A percentile compares a stretch with the other conserved stretches of the same genome.
phyloP scores from a whole-genome alignment of 2,113 vertebrate genomes.

The Aspidoscelis tigris region DNA sequence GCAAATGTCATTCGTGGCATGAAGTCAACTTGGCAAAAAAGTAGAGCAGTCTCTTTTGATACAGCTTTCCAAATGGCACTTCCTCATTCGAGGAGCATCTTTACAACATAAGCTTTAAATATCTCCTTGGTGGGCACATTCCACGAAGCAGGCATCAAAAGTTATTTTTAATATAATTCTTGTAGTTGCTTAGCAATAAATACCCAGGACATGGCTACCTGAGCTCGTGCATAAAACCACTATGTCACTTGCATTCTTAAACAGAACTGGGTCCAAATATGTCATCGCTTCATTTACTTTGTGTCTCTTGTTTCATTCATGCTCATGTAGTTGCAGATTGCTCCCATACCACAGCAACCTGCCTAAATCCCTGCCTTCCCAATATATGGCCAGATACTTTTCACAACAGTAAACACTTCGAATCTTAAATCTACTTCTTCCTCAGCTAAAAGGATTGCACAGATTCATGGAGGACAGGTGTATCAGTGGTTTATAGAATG shows the following conservation, averaged over 20 bases:
- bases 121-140: conserved; percentile 2
- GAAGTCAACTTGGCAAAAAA: conserved; percentile 48
- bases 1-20: conserved; percentile 47
- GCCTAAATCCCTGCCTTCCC: neutral
- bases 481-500: too few species aligned
- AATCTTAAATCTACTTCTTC: neutral
- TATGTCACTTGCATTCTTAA: neutral
- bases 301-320: neutral
- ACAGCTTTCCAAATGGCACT: conserved; percentile 43
- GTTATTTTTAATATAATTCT: conserved; percentile 48
- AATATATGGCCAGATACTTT: neutral
- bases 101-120: conserved; percentile 18
- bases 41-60: conserved; percentile 32
- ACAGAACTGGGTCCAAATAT: neutral
- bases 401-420: neutral
- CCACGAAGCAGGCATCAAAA: neutral
- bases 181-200: conserved; percentile 31
- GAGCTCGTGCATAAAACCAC: conserved; percentile 12
- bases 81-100: conserved; percentile 21
- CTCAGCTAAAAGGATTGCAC: neutral
- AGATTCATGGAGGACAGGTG: too few species aligned
- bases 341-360: neutral
- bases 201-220: neutral
- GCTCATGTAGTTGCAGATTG: conserved; percentile 16
- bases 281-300: neutral